Evolutionary conservation across 2,797 vertebrate species (phyloP), one percentile per base, ranked within the genome.

Genomic region (Molossus alvarezi): DNA sequence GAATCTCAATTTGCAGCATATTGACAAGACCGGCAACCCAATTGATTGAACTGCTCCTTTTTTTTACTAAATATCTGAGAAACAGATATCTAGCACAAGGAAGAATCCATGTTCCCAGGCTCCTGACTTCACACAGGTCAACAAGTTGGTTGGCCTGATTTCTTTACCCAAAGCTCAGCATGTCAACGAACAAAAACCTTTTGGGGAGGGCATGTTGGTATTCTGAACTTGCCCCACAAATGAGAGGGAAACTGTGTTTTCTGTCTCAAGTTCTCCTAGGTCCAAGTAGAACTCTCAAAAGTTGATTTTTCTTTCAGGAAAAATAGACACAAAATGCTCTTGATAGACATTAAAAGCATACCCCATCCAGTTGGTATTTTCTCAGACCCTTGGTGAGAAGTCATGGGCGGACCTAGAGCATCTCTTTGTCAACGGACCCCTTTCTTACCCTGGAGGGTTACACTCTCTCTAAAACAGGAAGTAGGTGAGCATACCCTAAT

Each of bases 401-500:
- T 55, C 53, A 55, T 64, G 3, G 33, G 37, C 80, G 79, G 72
- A 89, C 93, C 67, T 58, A 67, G 86, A 81, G 21, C 88, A 84
- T 25, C 60, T 90, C 53, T 57, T 91, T 29, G n/a, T 25, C 53
- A 69, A 80, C 37, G 92, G 80, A 58, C 13, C 7, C 33, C 6
- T 5, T 69, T 18, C 45, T 76, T 65, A 37, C 77, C 71, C 88
- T n/a, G 69, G 57, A 92, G 84, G 69, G 6, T 85, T 64, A 80
- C 4, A 55, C 23, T 89, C 79, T 60, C 73, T 64, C 97, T 96
- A 92, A 6, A 6, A 88, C 57, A 9, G 92, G 93, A 96, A 94
- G 85, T 65, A 89, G 90, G 93, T 48, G 88, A 77, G 69, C 3
- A 0, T 33, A 41, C 75, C 92, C 81, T 84, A 88, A 95, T 62